Evolutionary conservation across 2,888 invertebrate species (phyloP).

Genomic region (Chymomyza procnemis): DNA sequence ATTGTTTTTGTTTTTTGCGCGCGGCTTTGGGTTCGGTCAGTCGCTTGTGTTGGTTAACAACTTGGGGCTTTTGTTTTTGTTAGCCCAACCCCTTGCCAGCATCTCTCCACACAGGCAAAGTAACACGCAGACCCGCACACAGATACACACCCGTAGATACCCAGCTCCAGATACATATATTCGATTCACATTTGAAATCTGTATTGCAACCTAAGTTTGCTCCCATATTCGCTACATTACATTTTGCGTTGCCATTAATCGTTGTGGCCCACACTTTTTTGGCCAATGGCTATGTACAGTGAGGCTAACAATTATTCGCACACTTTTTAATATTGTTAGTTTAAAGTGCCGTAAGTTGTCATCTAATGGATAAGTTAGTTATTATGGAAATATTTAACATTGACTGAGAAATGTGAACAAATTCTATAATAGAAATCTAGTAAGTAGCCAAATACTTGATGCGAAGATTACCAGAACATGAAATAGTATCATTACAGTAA

Average conservation of each 20-base stretch:
- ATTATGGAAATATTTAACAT: too few species aligned
- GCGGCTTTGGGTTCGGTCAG: neutral
- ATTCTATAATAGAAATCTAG: too few species aligned
- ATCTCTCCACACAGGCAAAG: constrained; percentile 18
- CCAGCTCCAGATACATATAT: neutral
- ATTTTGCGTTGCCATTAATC: constrained; percentile 68
- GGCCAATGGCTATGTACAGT: neutral
- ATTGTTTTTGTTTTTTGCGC: constrained; percentile 15
- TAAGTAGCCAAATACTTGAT: too few species aligned
- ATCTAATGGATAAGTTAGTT: too few species aligned
- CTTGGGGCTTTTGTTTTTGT: constrained; percentile 52
- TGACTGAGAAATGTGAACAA: too few species aligned
- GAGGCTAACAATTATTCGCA: too few species aligned
- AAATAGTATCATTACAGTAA: too few species aligned
- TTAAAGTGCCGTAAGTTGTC: too few species aligned
- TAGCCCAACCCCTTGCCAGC: constrained; percentile 35
- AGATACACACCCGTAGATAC: constrained; percentile 1
- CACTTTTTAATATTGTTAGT: too few species aligned
- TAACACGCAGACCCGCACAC: neutral
- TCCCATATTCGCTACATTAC: constrained; percentile 69
- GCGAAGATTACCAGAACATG: too few species aligned
- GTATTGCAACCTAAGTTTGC: constrained; percentile 56
- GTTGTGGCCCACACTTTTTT: constrained; percentile 30
- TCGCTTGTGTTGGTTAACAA: constrained; percentile 39
- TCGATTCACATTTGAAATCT: constrained; percentile 57